phyloP scores from a whole-genome alignment of 1,140 invertebrate genomes.

The Drosophila paulistorum region DNA sequence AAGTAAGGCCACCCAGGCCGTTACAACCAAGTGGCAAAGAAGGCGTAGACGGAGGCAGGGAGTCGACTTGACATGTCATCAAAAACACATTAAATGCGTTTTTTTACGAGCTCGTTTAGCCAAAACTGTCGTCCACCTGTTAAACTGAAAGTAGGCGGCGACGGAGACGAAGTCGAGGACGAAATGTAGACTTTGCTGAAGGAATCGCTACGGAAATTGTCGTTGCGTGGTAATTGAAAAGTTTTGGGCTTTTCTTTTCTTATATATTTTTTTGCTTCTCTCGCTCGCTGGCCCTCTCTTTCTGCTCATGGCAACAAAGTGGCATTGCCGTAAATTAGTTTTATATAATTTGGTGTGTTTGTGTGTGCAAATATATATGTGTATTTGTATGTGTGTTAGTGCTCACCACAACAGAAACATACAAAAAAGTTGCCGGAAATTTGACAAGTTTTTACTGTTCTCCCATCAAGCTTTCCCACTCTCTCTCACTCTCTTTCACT shows the following conservation, averaged over 20 bases:
- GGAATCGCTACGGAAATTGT: conserved; percentile 58
- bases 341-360: conserved; percentile 45
- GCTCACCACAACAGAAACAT: conserved; percentile 33
- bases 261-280: neutral
- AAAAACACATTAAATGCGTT: conserved; percentile 80
- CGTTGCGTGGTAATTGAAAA: conserved; percentile 70
- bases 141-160: conserved; percentile 32
- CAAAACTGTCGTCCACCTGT: conserved; percentile 76
- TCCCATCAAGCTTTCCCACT: neutral
- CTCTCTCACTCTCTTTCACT: neutral
- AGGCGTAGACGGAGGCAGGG: neutral
- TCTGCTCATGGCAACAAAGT: conserved; percentile 56
- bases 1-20: conserved; percentile 19
- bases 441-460: conserved; percentile 52
- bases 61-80: conserved; percentile 77
- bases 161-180: neutral
- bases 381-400: neutral
- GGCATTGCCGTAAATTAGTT: conserved; percentile 66
- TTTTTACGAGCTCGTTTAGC: conserved; percentile 77
- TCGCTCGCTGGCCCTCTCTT: neutral
- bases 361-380: neutral
- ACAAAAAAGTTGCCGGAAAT: conserved; percentile 52
- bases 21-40: conserved; percentile 19
- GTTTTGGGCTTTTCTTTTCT: conserved; percentile 36
- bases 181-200: conserved; percentile 11